Base-by-base conservation (phyloP, 2,113 vertebrate genomes). In the Phalacrocorax brasilianus region DNA sequence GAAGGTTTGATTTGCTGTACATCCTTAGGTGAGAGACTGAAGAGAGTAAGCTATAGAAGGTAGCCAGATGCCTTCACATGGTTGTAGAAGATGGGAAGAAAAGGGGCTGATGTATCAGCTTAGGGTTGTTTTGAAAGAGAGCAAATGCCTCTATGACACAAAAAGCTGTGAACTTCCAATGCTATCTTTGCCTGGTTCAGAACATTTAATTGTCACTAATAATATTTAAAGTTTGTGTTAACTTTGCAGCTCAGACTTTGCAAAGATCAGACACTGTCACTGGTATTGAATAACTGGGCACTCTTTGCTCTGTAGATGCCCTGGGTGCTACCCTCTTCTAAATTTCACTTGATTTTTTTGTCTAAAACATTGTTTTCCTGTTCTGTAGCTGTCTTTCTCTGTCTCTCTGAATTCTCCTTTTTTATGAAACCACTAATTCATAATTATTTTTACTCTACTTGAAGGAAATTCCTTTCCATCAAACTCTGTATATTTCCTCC, bases 91-190 rank as follows among this genome's bases (percentile, higher is more conserved):
- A 38, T 23, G 8, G 10, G 40, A 76, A 76, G 22, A 86, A 59
- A 62, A 38, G 15, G 24, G 8, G 6, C 21, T 77, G 12, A n/a
- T 38, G 4, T 52, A 40, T 59, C 11, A 44, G 33, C 28, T 32
- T 12, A 63, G 11, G 45, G 28, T 6, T 61, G 21, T 68, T 93
- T 65, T 49, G 33, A 84, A 87, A 84, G 32, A 53, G 0, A 1
- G 11, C 61, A 11, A 84, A 49, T 40, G 17, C 3, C 44, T 67
- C 3, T n/a, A 14, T n/a, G 23, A 62, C 8, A 26, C 5, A 56
- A 82, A 70, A 2, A 0, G 0, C 3, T 32, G 9, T 23, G 19
- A 73, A 50, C 13, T 45, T 77, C 6, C 47, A 44, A 4, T 17
- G 35, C 1, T 65, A 7, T 28, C 13, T 68, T 95, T 50, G 8